These are phyloP conservation scores for Strix uralensis DNA, from an alignment of 2,113 vertebrate species.

Conservation along the genomic window DNA sequence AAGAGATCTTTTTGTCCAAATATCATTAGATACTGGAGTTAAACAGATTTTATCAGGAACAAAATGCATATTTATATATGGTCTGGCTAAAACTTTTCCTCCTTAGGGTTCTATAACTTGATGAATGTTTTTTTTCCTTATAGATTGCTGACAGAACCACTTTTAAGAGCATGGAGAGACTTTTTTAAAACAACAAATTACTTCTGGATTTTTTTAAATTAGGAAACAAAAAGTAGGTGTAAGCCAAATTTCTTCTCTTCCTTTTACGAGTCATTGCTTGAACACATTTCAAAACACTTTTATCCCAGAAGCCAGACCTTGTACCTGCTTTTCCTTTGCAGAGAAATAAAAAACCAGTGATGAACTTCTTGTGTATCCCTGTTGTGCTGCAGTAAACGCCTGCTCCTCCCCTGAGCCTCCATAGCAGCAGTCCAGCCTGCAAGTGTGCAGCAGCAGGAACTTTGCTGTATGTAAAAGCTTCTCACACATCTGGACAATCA, in stretches of 20 bases:
- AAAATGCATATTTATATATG: not conserved
- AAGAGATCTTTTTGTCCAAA: not conserved
- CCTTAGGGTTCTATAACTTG: not conserved
- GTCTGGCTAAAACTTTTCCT: not conserved
- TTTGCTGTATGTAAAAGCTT: not conserved
- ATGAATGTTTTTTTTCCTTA: not conserved
- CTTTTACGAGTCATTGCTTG: not conserved
- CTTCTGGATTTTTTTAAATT: not conserved
- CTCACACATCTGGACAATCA: constrained; percentile 44
- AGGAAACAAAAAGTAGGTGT: not conserved
- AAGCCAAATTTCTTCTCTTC: not conserved
- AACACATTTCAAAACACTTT: not conserved
- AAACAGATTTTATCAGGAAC: not conserved
- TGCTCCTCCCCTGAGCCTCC: not conserved
- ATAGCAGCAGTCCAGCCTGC: not conserved
- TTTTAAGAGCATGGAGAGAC: not conserved
- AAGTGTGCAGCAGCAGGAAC: not conserved
- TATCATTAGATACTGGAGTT: not conserved
- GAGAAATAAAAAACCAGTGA: not conserved
- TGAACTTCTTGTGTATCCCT: not conserved
- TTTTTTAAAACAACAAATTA: not conserved
- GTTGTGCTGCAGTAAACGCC: not conserved
- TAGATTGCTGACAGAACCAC: not conserved
- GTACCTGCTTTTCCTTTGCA: not conserved
- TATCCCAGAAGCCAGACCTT: not conserved